Conservation (phyloP, 1,140 invertebrate genomes). For the Heliothis subflexa region DNA sequence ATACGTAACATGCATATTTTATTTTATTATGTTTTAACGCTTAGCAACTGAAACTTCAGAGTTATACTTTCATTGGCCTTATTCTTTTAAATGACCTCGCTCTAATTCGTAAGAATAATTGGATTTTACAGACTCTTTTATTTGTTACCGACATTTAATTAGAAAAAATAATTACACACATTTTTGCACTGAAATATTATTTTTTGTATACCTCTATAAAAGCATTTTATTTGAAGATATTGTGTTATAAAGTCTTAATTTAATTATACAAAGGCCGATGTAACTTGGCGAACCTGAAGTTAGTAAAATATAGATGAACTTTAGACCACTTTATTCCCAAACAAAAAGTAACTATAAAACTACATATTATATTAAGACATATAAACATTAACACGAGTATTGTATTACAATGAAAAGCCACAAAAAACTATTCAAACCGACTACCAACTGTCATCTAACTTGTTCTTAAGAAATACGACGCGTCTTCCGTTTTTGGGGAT, state of each 20-base stretch:
- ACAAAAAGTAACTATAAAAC: too few relatives aligned
- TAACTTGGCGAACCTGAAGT: too few relatives aligned
- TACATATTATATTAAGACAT: too few relatives aligned
- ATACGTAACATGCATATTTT: background rate
- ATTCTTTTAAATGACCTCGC: background rate
- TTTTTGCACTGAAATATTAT: too few relatives aligned
- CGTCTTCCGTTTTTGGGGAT: constrained; percentile 19
- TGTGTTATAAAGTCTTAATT: too few relatives aligned
- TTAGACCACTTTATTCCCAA: too few relatives aligned
- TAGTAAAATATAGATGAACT: too few relatives aligned
- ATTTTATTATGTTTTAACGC: background rate
- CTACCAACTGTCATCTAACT: constrained; percentile 23
- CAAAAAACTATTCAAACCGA: background rate
- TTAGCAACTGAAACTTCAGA: background rate
- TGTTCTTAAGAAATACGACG: constrained; percentile 22
- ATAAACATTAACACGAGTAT: background rate
- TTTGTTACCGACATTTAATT: constrained; percentile 1
- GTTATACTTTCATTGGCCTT: background rate
- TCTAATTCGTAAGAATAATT: constrained; percentile 11
- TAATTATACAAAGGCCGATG: too few relatives aligned
- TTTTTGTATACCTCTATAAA: too few relatives aligned
- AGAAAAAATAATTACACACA: too few relatives aligned
- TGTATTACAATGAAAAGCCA: background rate
- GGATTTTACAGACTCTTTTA: background rate
- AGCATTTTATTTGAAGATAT: too few relatives aligned